Evolutionary conservation across 2,113 vertebrate species (phyloP), one percentile per base, ranked within the genome.

Genomic region (Xerus inauris): DNA sequence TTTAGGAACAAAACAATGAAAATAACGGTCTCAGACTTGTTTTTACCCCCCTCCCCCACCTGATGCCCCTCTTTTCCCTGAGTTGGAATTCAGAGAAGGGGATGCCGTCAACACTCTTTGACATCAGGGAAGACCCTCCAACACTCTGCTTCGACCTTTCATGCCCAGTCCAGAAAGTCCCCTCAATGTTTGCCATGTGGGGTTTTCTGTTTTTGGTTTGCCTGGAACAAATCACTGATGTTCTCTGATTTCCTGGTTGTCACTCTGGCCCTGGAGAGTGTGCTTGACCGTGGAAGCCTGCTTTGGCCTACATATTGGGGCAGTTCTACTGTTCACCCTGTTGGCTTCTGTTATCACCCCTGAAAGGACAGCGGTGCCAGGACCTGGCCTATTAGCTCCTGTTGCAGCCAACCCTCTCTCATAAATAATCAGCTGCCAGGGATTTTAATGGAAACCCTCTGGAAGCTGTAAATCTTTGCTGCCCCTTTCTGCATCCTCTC

Each of bases 381-480:
- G 85, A 95, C 92, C 96, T 91, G 95, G 94, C 96, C 96, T 97
- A 96, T 97, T 94, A 98, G 97, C 89, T 79, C 97, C 94, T 86
- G 28, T 91, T 94, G 92, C 72, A 94, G 93, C 69, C 84, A 84
- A 7, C 84, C 96, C 30, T 24, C 97, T 97, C 97, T 97, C 97
- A 93, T 98, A 98, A 98, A 98, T 98, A 98, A 97, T 95, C 72
- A 87, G 86, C 96, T 98, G 97, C 98, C 98, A 97, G 88, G 90
- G 97, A 94, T 97, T 98, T 98, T 98, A 98, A 98, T 97, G 97
- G 98, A 97, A 98, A 96, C 95, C 96, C 95, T 97, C 73, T 73
- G 97, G 97, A 98, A 98, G 96, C 96, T 49, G 91, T 98, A 98
- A 98, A 98, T 98, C 97, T 98, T 87, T 24, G 95, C 90, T 4